Evolutionary conservation across 2,888 invertebrate species (phyloP), one percentile per base, ranked within the genome.

Genomic region (Eueremaeus valkanovi): DNA sequence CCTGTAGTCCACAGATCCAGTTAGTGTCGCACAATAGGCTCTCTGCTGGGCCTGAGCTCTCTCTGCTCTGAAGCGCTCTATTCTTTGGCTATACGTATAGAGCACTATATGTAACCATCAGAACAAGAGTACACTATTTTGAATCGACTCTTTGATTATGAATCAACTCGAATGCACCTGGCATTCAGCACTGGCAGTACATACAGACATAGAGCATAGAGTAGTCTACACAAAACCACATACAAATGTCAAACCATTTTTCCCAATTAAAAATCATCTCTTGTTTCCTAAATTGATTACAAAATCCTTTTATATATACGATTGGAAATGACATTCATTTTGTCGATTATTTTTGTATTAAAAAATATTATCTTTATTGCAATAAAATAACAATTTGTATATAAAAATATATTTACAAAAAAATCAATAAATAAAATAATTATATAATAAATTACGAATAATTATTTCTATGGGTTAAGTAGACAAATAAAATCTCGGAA

Each of bases 61-160:
- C 27, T 63, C 33, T 21, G 63, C 63, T 63, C 63, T 63, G 63
- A 36, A 63, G 63, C 63, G 63, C 63, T 63, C 63, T 63, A 27
- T 63, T 63, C 63, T 63, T 63, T 55, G n/a, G n/a, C n/a, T n/a
- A n/a, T n/a, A n/a, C 63, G 33, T 31, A 55, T 55, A 36, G 33
- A 5, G 63, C 63, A 33, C 63, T 63, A 63, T 63, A 63, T 63
- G 33, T 63, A 33, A 63, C 33, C 33, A 63, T 63, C 63, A 63
- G 63, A 36, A 63, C 63, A 36, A 63, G 33, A 63, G 33, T 63
- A 63, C 31, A 36, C 63, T 63, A 21, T 63, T 63, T 33, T 63
- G 5, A 63, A 63, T 63, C 63, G 63, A 63, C 63, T 63, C 63
- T 63, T 63, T 63, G 33, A 63, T 63, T 63, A 63, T 63, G 63